Evolutionary conservation across 2,113 vertebrate species (phyloP).

Genomic region (Cryptoleucopteryx plumbea): DNA sequence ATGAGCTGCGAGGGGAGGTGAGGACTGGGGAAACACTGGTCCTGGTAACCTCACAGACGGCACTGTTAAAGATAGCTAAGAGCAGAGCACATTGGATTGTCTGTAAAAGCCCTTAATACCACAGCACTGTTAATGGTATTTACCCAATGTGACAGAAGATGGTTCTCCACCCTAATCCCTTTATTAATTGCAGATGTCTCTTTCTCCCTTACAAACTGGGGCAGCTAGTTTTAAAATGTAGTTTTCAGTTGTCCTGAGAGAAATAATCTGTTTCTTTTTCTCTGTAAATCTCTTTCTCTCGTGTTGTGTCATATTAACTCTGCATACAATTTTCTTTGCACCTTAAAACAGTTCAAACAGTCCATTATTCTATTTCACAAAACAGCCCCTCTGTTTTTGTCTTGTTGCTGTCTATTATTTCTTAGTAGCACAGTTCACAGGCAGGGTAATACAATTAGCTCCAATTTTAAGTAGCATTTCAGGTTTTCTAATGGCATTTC

Average conservation of each 20-base stretch:
- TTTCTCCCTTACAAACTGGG: not conserved
- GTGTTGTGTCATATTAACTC: not conserved
- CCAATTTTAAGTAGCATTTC: not conserved
- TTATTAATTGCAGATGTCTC: constrained; percentile 18
- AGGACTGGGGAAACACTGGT: rapidly evolving
- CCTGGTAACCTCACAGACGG: rapidly evolving
- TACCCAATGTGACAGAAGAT: not conserved
- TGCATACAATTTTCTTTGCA: not conserved
- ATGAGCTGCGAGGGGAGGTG: not conserved
- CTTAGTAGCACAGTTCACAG: not conserved
- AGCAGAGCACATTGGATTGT: not conserved
- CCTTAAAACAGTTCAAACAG: not conserved
- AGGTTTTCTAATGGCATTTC: not conserved
- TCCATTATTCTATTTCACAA: not conserved
- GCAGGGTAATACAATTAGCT: not conserved
- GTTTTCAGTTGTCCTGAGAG: not conserved
- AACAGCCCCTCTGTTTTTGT: not conserved
- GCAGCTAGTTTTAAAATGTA: not conserved
- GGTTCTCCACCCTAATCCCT: not conserved
- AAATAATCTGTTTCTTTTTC: not conserved
- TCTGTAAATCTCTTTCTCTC: not conserved
- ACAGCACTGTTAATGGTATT: not conserved
- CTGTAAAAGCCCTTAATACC: not conserved
- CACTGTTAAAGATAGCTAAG: not conserved
- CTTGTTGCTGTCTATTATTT: not conserved